These are phyloP conservation scores for Limonius californicus DNA, from an alignment of 1,140 invertebrate genomes.

Conservation along the genomic window DNA sequence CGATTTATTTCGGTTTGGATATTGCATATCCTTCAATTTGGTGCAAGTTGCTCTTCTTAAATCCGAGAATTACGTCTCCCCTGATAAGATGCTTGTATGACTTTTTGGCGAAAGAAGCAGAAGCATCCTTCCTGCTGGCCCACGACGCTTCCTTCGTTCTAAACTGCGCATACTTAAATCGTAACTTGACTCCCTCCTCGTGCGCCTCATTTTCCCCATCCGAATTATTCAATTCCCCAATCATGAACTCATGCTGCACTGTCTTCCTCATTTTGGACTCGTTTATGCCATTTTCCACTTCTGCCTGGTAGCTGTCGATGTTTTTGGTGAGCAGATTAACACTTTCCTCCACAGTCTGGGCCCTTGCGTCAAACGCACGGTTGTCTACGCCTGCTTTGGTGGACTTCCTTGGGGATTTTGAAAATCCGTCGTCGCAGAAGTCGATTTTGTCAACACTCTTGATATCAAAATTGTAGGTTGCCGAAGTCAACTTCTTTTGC, in stretches of 20 bases:
- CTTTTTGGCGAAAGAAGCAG: constrained; percentile 25
- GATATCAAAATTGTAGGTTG: too few species aligned
- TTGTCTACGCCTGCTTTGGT: constrained; percentile 14
- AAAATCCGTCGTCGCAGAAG: too few species aligned
- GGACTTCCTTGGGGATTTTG: background rate
- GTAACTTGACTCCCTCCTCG: constrained; percentile 32
- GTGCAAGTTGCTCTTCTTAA: constrained; percentile 40
- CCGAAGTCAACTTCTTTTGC: background rate
- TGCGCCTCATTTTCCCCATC: constrained; percentile 34
- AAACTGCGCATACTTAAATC: constrained; percentile 38
- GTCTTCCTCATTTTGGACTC: constrained; percentile 33
- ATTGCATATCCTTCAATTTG: constrained; percentile 38
- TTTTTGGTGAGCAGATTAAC: constrained; percentile 32
- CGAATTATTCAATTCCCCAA: constrained; percentile 33
- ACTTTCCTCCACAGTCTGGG: constrained; percentile 30
- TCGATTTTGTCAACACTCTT: too few species aligned
- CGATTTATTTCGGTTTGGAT: too few species aligned
- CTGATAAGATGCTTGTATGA: constrained; percentile 41
- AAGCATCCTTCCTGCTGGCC: constrained; percentile 16
- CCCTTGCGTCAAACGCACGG: background rate
- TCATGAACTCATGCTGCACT: constrained; percentile 26
- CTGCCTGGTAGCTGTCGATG: constrained; percentile 37
- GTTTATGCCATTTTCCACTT: constrained; percentile 44
- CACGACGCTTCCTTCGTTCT: constrained; percentile 22
- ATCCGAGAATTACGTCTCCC: constrained; percentile 38